Evolutionary conservation across 2,113 vertebrate genomes (phyloP).

Genomic region (Thryonomys swinderianus): DNA sequence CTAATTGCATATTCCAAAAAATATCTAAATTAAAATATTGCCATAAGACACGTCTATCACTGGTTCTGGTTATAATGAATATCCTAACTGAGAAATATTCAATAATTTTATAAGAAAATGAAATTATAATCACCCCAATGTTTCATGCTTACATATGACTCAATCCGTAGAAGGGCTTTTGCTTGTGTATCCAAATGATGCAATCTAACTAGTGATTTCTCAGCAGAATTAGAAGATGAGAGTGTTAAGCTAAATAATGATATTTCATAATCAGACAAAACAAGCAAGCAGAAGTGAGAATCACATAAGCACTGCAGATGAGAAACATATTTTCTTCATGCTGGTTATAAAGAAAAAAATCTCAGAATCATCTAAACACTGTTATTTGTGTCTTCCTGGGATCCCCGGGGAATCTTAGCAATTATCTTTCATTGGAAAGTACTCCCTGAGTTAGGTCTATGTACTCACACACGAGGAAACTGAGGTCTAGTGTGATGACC

Average conservation of each 20-base stretch:
- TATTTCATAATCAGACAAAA: not conserved
- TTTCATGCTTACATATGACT: not conserved
- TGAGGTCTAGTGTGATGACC: not conserved
- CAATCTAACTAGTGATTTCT: not conserved
- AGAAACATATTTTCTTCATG: not conserved
- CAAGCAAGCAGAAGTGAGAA: not conserved
- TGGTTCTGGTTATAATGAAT: not conserved
- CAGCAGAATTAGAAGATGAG: not conserved
- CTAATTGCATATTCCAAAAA: not conserved
- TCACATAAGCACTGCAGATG: not conserved
- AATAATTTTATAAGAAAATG: not conserved
- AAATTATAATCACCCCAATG: not conserved
- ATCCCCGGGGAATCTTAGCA: not conserved
- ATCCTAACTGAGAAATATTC: not conserved
- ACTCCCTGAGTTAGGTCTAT: not conserved
- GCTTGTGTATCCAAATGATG: not conserved
- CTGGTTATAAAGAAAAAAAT: not conserved
- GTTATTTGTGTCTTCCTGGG: not conserved
- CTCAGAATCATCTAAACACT: not conserved
- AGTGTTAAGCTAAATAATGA: not conserved
- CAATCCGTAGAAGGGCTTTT: not conserved
- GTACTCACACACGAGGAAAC: not conserved
- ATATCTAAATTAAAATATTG: not conserved
- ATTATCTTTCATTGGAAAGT: not conserved
- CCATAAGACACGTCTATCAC: not conserved